Conservation (phyloP, 1,140 invertebrate species). For the Acromyrmex echinatior region DNA sequence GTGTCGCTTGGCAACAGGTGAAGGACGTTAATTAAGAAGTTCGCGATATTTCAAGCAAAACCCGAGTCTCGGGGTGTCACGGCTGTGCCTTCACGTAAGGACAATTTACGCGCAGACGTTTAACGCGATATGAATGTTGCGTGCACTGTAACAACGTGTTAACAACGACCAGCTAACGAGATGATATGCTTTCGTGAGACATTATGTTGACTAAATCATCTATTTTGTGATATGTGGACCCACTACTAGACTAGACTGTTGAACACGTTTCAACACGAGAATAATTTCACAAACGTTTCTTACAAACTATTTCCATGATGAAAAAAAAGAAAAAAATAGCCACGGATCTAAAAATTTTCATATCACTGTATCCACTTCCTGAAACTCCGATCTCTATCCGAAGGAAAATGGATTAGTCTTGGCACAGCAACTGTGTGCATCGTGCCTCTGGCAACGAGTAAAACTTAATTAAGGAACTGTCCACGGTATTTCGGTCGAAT, state of each 20-base stretch:
- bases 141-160: conserved; percentile 21
- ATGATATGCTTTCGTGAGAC: neutral
- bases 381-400: conserved; percentile 55
- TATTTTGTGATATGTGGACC: neutral
- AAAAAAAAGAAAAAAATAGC: neutral
- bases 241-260: neutral
- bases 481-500: conserved; percentile 61
- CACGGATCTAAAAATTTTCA: neutral
- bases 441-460: conserved; percentile 49
- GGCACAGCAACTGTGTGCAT: conserved; percentile 21
- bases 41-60: conserved; percentile 50
- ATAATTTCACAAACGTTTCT: neutral
- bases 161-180: conserved; percentile 25
- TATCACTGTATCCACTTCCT: conserved; percentile 25
- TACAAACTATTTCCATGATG: neutral
- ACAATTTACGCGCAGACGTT: conserved; percentile 38
- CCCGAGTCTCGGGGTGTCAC: conserved; percentile 8
- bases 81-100: conserved; percentile 15
- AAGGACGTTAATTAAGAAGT: conserved; percentile 63
- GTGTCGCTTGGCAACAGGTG: conserved; percentile 59
- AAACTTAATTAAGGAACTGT: conserved; percentile 62
- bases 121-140: conserved; percentile 38
- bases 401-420: conserved; percentile 46
- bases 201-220: neutral
- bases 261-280: neutral